A percentile compares a stretch with the other conserved stretches of the same genome.
Conservation (phyloP, 2,888 invertebrate genomes). For the Macrophya annulata region DNA sequence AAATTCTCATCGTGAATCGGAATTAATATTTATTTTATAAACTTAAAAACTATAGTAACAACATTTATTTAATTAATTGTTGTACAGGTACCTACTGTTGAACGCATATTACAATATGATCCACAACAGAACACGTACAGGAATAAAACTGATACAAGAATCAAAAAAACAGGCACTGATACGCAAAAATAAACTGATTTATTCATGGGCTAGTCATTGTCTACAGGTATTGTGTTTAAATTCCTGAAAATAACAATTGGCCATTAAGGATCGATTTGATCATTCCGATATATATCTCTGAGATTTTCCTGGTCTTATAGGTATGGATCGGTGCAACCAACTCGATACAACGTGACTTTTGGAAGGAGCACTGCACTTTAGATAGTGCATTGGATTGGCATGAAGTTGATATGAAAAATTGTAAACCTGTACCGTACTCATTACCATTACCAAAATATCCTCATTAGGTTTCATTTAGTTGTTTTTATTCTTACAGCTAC, state of each 20-base stretch:
- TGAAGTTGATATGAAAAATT: slow-evolving; percentile 78
- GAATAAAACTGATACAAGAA: slow-evolving; percentile 78
- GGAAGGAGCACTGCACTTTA: slow-evolving; percentile 80
- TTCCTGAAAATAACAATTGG: not conserved
- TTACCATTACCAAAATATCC: slow-evolving; percentile 78
- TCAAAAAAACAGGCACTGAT: slow-evolving; percentile 77
- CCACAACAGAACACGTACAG: slow-evolving; percentile 77
- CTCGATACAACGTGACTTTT: slow-evolving; percentile 78
- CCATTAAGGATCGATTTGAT: not conserved
- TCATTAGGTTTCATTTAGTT: slow-evolving; percentile 47
- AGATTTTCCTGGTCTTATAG: slow-evolving; percentile 76
- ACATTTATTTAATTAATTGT: slow-evolving; percentile 56
- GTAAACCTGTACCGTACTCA: slow-evolving; percentile 79
- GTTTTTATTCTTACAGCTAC: not conserved
- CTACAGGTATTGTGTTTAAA: slow-evolving; percentile 78
- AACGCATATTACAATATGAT: slow-evolving; percentile 82
- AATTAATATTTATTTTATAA: not conserved
- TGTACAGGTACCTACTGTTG: slow-evolving; percentile 81
- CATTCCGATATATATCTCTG: not conserved
- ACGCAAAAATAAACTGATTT: slow-evolving; percentile 78
- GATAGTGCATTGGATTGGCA: slow-evolving; percentile 79
- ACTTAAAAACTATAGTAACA: slow-evolving; percentile 29
- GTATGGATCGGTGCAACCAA: slow-evolving; percentile 81
- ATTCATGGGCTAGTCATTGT: slow-evolving; percentile 81
- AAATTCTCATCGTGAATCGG: not conserved